phyloP scores from a whole-genome alignment of 2,797 vertebrate species.

The Hoplostethus atlanticus region DNA sequence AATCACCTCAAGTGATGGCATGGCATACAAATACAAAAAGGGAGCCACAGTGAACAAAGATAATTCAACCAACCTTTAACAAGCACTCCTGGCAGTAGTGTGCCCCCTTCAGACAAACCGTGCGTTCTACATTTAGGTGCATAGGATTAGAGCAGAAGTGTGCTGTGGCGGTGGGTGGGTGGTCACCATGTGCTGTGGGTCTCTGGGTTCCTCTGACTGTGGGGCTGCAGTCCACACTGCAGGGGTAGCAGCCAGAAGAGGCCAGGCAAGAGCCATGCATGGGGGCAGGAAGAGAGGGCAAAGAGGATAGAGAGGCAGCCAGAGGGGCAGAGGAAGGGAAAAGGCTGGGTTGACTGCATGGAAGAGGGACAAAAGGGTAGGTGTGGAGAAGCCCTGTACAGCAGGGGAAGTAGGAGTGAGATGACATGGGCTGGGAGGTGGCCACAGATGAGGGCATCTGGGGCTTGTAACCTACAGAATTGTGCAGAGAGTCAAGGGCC shows the following conservation, averaged over 20 bases:
- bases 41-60: slow-evolving; percentile 40
- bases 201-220: slow-evolving; percentile 73
- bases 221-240: slow-evolving; percentile 70
- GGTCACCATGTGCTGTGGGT: slow-evolving; percentile 66
- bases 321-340: slow-evolving; percentile 57
- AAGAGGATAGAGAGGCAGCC: slow-evolving; percentile 59
- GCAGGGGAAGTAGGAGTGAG: slow-evolving; percentile 85
- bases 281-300: slow-evolving; percentile 56
- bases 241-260: slow-evolving; percentile 76
- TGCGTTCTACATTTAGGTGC: slow-evolving; percentile 90
- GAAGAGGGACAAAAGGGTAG: slow-evolving; percentile 71
- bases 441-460: slow-evolving; percentile 71
- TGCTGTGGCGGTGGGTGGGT: slow-evolving; percentile 76
- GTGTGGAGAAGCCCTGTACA: slow-evolving; percentile 86
- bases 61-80: slow-evolving; percentile 91
- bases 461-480: slow-evolving; percentile 62
- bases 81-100: slow-evolving; percentile 94
- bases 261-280: slow-evolving; percentile 71
- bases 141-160: slow-evolving; percentile 91
- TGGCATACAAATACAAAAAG: slow-evolving; percentile 25
- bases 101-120: slow-evolving; percentile 91
- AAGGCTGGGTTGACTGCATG: slow-evolving; percentile 65
- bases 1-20: slow-evolving; percentile 22
- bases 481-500: slow-evolving; percentile 51
- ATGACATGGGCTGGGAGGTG: slow-evolving; percentile 81